Conservation (phyloP, 1,140 invertebrate genomes). For the Drosophila tsacasi region DNA sequence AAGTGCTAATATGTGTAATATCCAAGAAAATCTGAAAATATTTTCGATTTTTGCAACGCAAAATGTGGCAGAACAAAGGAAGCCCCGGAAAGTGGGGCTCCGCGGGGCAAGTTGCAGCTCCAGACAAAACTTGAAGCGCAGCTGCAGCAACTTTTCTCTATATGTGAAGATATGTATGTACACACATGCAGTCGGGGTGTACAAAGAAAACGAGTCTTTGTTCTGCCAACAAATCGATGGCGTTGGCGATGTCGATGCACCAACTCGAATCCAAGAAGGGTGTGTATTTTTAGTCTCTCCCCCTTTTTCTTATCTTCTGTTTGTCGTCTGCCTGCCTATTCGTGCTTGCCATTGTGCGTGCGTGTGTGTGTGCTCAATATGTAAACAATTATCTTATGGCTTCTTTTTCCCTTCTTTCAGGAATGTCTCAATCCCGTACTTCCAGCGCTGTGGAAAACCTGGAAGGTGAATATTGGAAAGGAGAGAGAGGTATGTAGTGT, state of each 20-base stretch:
- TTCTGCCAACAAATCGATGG: slow-evolving; percentile 54
- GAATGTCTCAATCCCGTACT: background rate
- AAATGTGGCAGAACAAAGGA: slow-evolving; percentile 43
- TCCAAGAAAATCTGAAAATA: background rate
- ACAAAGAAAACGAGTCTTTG: slow-evolving; percentile 81
- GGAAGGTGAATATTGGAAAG: background rate
- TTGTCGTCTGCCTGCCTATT: slow-evolving; percentile 28
- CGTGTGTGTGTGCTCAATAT: slow-evolving; percentile 7
- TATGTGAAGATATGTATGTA: slow-evolving; percentile 14
- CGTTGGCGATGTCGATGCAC: slow-evolving; percentile 49
- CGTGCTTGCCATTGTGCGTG: slow-evolving; percentile 2
- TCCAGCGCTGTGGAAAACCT: background rate
- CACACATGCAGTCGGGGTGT: slow-evolving; percentile 52
- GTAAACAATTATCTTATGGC: slow-evolving; percentile 33
- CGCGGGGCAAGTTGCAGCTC: slow-evolving; percentile 53
- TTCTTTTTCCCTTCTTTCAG: slow-evolving; percentile 21
- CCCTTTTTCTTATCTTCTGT: slow-evolving; percentile 21
- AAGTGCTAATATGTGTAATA: slow-evolving; percentile 14
- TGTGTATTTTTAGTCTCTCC: slow-evolving; percentile 66
- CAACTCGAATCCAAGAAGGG: slow-evolving; percentile 48
- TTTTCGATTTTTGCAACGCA: background rate
- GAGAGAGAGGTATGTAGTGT: slow-evolving; percentile 11
- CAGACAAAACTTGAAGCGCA: slow-evolving; percentile 67
- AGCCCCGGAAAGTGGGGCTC: slow-evolving; percentile 57
- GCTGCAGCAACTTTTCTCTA: slow-evolving; percentile 75